These are phyloP conservation scores for Euzophera pinguis DNA, from an alignment of 2,888 invertebrate species.

Conservation along the genomic window DNA sequence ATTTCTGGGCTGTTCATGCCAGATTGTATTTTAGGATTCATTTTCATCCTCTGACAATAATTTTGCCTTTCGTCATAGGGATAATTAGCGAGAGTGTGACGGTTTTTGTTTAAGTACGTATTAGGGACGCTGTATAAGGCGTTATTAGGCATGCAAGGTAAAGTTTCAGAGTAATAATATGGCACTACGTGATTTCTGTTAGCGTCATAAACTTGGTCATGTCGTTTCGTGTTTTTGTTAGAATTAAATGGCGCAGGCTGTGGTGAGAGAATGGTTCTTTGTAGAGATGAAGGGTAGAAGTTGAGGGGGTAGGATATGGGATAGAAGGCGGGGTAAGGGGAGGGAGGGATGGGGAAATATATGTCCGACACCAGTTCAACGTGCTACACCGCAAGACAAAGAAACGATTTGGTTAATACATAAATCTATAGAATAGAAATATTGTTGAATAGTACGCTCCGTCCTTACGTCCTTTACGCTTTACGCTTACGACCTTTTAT, in stretches of 20 bases:
- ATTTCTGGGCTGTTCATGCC: conserved; percentile 50
- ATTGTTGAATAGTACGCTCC: conserved; percentile 14
- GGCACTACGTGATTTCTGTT: conserved; percentile 77
- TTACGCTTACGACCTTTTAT: too few species aligned
- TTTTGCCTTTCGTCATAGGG: conserved; percentile 57
- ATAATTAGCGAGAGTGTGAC: conserved; percentile 58
- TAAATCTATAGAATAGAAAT: conserved; percentile 24
- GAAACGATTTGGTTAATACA: conserved; percentile 71
- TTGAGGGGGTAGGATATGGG: conserved; percentile 70
- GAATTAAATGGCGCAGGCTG: conserved; percentile 49
- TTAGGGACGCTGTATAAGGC: conserved; percentile 48
- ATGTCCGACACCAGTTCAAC: conserved; percentile 88
- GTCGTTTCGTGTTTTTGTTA: conserved; percentile 53
- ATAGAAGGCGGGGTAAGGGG: conserved; percentile 68
- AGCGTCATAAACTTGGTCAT: conserved; percentile 76
- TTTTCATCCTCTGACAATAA: conserved; percentile 46
- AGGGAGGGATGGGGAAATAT: conserved; percentile 81
- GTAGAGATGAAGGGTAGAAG: conserved; percentile 64
- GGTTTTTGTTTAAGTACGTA: conserved; percentile 40
- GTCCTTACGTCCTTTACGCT: too few species aligned
- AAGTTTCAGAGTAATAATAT: conserved; percentile 71
- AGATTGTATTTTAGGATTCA: conserved; percentile 44
- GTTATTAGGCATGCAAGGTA: conserved; percentile 69
- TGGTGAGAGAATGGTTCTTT: conserved; percentile 55
- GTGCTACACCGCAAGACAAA: conserved; percentile 82